These are phyloP conservation scores for Lepus europaeus DNA, from an alignment of 2,113 vertebrate genomes.

Conservation along the genomic window DNA sequence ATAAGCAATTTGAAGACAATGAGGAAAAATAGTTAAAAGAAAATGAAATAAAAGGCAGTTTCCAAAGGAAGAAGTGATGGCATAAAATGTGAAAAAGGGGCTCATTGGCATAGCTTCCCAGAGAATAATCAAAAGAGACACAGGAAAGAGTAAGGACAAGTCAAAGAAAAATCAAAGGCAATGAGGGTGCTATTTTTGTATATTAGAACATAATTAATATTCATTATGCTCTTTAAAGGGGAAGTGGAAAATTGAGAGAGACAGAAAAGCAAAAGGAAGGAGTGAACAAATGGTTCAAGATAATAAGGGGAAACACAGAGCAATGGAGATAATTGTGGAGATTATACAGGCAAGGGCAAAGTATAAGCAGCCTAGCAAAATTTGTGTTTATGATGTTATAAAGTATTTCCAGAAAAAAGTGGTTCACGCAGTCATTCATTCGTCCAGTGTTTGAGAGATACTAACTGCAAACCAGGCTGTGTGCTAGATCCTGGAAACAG, in stretches of 20 bases:
- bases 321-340: neutral
- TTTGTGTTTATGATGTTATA: neutral
- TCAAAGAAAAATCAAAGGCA: conserved; percentile 70
- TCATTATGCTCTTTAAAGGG: conserved; percentile 62
- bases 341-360: neutral
- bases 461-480: neutral
- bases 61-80: conserved; percentile 51
- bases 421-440: neutral
- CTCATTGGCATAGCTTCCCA: conserved; percentile 30
- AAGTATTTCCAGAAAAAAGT: conserved; percentile 15
- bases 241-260: conserved; percentile 46
- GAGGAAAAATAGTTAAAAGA: conserved; percentile 72
- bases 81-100: conserved; percentile 58
- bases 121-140: conserved; percentile 71
- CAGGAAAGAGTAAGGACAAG: conserved; percentile 24
- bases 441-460: neutral
- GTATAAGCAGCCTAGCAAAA: neutral
- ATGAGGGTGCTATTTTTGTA: conserved; percentile 59
- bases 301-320: conserved; percentile 39
- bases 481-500: neutral
- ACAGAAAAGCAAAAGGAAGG: conserved; percentile 63
- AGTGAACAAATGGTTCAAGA: conserved; percentile 64
- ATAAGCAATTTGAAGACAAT: conserved; percentile 76
- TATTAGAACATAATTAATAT: conserved; percentile 80
- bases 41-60: conserved; percentile 67